A percentile compares a stretch with the other conserved stretches of the same genome.
Conservation (phyloP, 2,113 vertebrate genomes). For the Zosterops borbonicus region DNA sequence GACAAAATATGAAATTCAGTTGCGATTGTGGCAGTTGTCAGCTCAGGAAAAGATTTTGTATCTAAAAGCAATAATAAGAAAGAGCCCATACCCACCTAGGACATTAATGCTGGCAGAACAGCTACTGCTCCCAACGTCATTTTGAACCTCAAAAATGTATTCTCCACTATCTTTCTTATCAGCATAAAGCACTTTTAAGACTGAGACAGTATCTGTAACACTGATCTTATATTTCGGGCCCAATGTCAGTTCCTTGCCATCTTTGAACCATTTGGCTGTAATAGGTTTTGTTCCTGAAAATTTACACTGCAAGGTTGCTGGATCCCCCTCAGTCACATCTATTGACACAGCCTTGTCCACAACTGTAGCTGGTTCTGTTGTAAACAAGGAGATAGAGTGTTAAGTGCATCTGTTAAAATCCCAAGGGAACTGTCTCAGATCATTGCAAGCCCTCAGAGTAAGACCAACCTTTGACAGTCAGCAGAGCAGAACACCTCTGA, state of each 20-base stretch:
- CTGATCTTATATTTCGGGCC: constrained; percentile 90
- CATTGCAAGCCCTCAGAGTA: not conserved
- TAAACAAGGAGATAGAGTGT: constrained; percentile 55
- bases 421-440: not conserved
- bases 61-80: not conserved
- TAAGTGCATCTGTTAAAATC: not conserved
- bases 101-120: constrained; percentile 89
- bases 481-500: constrained; percentile 88
- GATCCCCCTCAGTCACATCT: constrained; percentile 95
- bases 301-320: constrained; percentile 90
- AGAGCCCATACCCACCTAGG: constrained; percentile 83
- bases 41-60: not conserved
- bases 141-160: constrained; percentile 91
- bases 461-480: constrained; percentile 95
- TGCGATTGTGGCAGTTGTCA: not conserved
- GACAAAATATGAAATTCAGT: constrained; percentile 21
- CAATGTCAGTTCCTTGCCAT: constrained; percentile 84
- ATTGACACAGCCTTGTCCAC: constrained; percentile 90
- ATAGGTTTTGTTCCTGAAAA: constrained; percentile 93
- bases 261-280: constrained; percentile 88
- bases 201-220: constrained; percentile 85
- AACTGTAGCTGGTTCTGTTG: constrained; percentile 91
- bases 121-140: constrained; percentile 89
- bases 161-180: constrained; percentile 90
- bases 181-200: constrained; percentile 87